Base-by-base conservation (phyloP, 2,113 vertebrate species). In the Eretmochelys imbricata region DNA sequence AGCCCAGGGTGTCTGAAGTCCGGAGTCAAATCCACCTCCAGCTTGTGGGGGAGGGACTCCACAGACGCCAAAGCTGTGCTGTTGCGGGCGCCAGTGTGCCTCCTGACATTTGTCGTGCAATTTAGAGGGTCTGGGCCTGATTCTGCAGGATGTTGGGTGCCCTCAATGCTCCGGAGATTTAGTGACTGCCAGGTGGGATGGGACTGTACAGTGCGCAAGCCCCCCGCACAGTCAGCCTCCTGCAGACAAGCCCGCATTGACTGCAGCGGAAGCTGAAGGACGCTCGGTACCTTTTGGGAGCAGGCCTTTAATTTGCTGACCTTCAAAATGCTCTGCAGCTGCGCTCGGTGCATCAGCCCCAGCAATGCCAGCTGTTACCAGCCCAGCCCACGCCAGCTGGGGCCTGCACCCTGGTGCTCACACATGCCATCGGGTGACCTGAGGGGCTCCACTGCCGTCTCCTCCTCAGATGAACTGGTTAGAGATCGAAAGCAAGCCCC, bases 361-460 rank as follows among this genome's bases (percentile, higher is more conserved):
- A 53, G 50, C 51, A 24, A 46, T 24, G 22, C 75, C 42, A 78
- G 35, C 65, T 46, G 42, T 22, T 78, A 10, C 38, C 22, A 25
- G 75, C 42, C 42, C 42, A 42, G 24, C 42, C 27, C 5, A 14
- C 42, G 2, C 6, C 75, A 6, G 75, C n/a, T 24, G 38, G 24
- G 42, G 22, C 42, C 75, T 48, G 24, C 19, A 19, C 35, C 5
- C 50, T 25, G 53, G 53, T 12, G 13, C n/a, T 38, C 80, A 42
- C 12, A 42, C 22, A 7, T 16, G 14, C 80, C 38, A 1, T 10
- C 5, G 8, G 50, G 50, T 35, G 31, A 54, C 31, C 31, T 35
- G 10, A n/a, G 1, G 10, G 80, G 22, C 17, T 5, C 29, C 8
- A 3, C 48, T 3, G 53, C 55, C 55, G 0, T 24, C 62, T 65